Percentiles rank a stretch among this genome's conserved stretches.
phyloP scores from a whole-genome alignment of 2,888 invertebrate species.

The Gymnoscelis rufifasciata region DNA sequence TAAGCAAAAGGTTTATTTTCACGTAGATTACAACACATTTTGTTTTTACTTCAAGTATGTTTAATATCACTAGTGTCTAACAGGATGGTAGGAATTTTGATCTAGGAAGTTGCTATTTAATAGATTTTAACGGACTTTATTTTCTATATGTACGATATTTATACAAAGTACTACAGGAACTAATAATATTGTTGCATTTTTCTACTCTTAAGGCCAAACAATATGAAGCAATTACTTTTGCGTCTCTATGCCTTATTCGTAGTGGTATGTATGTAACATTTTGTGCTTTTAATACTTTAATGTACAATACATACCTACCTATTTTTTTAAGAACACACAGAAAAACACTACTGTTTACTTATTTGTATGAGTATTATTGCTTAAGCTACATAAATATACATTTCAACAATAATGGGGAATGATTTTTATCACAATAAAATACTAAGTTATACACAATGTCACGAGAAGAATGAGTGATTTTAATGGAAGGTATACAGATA shows the following conservation, averaged over 20 bases:
- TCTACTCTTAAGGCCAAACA: slow-evolving; percentile 15
- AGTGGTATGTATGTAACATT: slow-evolving; percentile 16
- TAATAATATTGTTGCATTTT: slow-evolving; percentile 12
- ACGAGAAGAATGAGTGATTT: slow-evolving; percentile 2
- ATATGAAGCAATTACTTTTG: slow-evolving; percentile 12
- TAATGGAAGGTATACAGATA: slow-evolving; percentile 7
- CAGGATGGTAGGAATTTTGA: neutral
- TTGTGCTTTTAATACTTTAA: slow-evolving; percentile 27
- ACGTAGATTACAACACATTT: neutral
- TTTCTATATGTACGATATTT: neutral
- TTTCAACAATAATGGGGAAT: slow-evolving; percentile 32
- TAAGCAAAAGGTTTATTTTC: neutral
- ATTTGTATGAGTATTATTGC: slow-evolving; percentile 27
- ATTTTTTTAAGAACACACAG: slow-evolving; percentile 14
- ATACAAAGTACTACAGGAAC: slow-evolving; percentile 8
- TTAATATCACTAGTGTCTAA: slow-evolving; percentile 1
- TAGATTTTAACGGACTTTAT: neutral
- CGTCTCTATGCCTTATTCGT: slow-evolving; percentile 9
- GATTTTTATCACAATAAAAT: slow-evolving; percentile 19
- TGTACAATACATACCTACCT: slow-evolving; percentile 17
- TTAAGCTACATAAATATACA: slow-evolving; percentile 32
- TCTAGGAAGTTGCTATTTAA: neutral
- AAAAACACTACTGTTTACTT: slow-evolving; percentile 19
- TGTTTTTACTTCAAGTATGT: no score
- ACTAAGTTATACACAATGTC: neutral